Evolutionary conservation across 2,113 vertebrate genomes (phyloP).

Genomic region (Pseudorasbora parva): DNA sequence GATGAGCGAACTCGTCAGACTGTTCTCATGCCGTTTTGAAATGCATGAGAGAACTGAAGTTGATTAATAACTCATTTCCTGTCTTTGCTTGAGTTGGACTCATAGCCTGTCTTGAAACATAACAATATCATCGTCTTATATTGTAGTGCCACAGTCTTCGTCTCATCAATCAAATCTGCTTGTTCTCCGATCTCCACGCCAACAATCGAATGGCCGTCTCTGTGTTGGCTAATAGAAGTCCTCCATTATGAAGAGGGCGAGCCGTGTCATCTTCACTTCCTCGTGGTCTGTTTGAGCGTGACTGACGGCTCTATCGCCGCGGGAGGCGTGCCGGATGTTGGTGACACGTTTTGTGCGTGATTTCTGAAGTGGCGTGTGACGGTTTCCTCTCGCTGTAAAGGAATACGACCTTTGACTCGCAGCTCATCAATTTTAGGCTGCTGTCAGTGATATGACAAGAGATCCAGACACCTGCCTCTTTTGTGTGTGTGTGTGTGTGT

Average conservation of each 20-base stretch:
- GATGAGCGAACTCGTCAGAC: not conserved
- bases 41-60: not conserved
- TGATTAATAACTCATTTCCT: not conserved
- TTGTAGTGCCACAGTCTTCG: constrained; percentile 6
- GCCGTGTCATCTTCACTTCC: constrained; percentile 72
- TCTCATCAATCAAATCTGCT: constrained; percentile 11
- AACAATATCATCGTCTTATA: constrained; percentile 6
- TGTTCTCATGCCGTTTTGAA: not conserved
- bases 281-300: constrained; percentile 47
- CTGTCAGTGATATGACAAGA: constrained; percentile 67
- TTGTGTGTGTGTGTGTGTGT: not conserved
- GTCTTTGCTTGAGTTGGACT: not conserved
- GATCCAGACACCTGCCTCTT: constrained; percentile 49
- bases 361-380: constrained; percentile 60
- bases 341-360: constrained; percentile 69
- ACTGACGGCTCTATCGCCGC: constrained; percentile 52
- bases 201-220: constrained; percentile 56
- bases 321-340: constrained; percentile 39
- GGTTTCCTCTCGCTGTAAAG: constrained; percentile 73
- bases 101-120: not conserved
- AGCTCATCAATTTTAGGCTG: constrained; percentile 69
- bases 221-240: constrained; percentile 58
- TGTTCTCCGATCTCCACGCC: constrained; percentile 23
- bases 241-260: constrained; percentile 62
- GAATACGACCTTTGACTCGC: constrained; percentile 67